Evolutionary conservation across 2,113 vertebrate species (phyloP), one percentile per base, ranked within the genome.

Genomic region (Oostethus manadensis): DNA sequence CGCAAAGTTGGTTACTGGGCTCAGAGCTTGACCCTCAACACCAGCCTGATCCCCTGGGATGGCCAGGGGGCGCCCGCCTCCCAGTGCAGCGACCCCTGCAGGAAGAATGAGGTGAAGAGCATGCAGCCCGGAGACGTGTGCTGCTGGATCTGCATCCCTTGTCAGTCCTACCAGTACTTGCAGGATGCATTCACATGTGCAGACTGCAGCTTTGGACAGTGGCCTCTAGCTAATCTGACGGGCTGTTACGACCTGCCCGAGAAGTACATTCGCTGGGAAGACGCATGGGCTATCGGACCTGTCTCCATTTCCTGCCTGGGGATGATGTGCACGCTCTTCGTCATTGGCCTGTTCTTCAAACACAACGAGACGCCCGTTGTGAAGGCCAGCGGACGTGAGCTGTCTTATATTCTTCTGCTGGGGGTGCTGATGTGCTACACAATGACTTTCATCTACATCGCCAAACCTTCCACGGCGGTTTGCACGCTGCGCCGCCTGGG

Each of bases 131-230:
- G 97, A 1, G 97, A 99, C 10, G 94, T 97, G 20, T 99, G 97
- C 86, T 99, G 97, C 83, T 99, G 97, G 96, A 93, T 99, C 83
- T 98, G 97, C 76, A 98, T 96, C 40, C 91, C 95, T 2, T 99
- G 97, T 81, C 97, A 98, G 78, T 85, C 95, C 21, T 94, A 93
- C 0, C 94, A 99, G 84, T 98, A 93, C 73, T 74, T 98, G 64
- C 83, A 90, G 33, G 94, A 99, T 2, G 95, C 97, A 76, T 95
- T 98, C 85, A 96, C 93, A 53, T 99, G 97, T 29, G 90, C 91
- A 43, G 96, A 98, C 84, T 99, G 97, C 0, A 93, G 92, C 21
- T 93, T 97, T 0, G 97, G 96, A 51, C 91, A 93, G 73, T 98
- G 97, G 97, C 97, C 97, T 58, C 92, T 95, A 0, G 90, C 89